These are phyloP conservation scores for Thaumatotibia leucotreta DNA, from an alignment of 1,140 invertebrate genomes.

Conservation along the genomic window DNA sequence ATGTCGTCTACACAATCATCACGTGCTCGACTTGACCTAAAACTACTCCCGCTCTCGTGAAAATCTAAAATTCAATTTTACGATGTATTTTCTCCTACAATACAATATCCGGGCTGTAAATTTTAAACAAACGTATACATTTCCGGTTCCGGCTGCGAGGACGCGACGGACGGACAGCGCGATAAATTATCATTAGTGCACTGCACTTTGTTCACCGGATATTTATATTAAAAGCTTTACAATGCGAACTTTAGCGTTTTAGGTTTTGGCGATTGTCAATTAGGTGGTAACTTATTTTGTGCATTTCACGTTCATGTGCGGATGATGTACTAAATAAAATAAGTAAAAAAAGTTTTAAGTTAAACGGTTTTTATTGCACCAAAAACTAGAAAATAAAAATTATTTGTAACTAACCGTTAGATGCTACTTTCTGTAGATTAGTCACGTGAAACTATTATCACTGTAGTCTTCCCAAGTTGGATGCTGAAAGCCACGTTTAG, in stretches of 20 bases:
- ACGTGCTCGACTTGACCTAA: not conserved
- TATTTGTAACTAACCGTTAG: too few species aligned
- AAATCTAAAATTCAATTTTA: slow-evolving; percentile 1
- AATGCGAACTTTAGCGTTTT: not conserved
- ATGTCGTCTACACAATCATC: not conserved
- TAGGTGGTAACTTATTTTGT: too few species aligned
- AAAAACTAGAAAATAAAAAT: too few species aligned
- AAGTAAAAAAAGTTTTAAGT: too few species aligned
- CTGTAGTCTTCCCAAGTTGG: too few species aligned
- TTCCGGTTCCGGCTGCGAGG: not conserved
- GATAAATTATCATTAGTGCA: slow-evolving; percentile 70
- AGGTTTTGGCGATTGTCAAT: not conserved
- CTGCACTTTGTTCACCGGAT: slow-evolving; percentile 24
- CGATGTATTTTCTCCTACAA: slow-evolving; percentile 2
- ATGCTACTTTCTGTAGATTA: too few species aligned
- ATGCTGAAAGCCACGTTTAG: too few species aligned
- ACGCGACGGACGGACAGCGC: slow-evolving; percentile 26
- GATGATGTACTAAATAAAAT: too few species aligned
- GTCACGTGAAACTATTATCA: too few species aligned
- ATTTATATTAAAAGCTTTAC: slow-evolving; percentile 9
- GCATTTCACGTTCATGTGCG: too few species aligned
- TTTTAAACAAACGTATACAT: slow-evolving; percentile 12
- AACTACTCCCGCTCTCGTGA: not conserved
- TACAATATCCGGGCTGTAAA: not conserved
- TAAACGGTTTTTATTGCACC: too few species aligned